A percentile compares a stretch with the other conserved stretches of the same genome.
Conservation (phyloP, 2,888 invertebrate genomes). For the Torymus tubicola region DNA sequence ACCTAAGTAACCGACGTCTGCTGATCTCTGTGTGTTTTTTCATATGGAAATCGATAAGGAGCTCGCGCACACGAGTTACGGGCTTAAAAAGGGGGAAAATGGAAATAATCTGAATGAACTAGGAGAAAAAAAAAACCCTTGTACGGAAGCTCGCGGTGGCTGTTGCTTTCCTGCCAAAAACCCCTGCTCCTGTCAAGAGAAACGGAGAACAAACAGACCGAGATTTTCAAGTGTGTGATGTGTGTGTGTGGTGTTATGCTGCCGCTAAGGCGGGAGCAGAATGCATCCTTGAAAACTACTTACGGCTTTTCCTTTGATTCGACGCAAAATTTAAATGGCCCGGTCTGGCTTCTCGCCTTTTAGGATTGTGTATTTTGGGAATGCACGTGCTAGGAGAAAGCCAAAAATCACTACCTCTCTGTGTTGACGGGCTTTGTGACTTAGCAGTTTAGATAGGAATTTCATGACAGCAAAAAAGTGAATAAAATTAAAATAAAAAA, state of each 20-base stretch:
- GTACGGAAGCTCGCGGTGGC: slow-evolving; percentile 25
- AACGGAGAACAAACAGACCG: slow-evolving; percentile 32
- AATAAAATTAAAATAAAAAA: no score
- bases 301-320: slow-evolving; percentile 26
- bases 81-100: not conserved
- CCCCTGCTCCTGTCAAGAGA: not conserved
- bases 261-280: not conserved
- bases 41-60: slow-evolving; percentile 29
- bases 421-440: not conserved
- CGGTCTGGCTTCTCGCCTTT: not conserved
- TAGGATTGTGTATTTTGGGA: not conserved
- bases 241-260: no score
- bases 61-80: not conserved
- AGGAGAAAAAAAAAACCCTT: slow-evolving; percentile 6
- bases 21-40: slow-evolving; percentile 2
- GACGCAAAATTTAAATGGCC: slow-evolving; percentile 45
- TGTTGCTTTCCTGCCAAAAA: slow-evolving; percentile 20
- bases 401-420: slow-evolving; percentile 4
- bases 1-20: not conserved
- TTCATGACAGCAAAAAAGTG: no score
- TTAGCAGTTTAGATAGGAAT: no score
- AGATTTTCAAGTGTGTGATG: not conserved
- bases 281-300: slow-evolving; percentile 38
- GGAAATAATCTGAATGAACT: not conserved
- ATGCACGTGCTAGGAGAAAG: slow-evolving; percentile 32